Percentiles rank a stretch among this genome's conserved stretches.
Conservation (phyloP, 2,113 vertebrate genomes). For the Trogon surrucura region DNA sequence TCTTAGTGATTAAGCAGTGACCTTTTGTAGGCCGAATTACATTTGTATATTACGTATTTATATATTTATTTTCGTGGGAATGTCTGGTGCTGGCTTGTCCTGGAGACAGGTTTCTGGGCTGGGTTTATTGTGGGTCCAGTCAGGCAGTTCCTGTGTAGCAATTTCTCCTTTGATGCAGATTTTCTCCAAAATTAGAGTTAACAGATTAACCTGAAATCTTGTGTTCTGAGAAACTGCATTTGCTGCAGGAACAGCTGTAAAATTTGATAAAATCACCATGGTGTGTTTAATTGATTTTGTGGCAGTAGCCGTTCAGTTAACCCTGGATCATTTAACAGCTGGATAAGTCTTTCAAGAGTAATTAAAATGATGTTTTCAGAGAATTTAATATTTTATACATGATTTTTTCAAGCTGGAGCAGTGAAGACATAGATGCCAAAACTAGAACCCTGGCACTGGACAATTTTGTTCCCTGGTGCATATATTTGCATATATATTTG, state of each 20-base stretch:
- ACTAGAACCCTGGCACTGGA: constrained; percentile 33
- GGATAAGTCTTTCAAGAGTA: constrained; percentile 47
- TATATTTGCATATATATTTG: constrained; percentile 47
- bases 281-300: constrained; percentile 32
- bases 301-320: constrained; percentile 21
- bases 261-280: constrained; percentile 61
- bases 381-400: constrained; percentile 46
- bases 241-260: constrained; percentile 55
- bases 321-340: constrained; percentile 46
- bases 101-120: constrained; percentile 7
- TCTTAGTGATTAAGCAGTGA: constrained; percentile 16
- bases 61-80: constrained; percentile 1
- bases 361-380: constrained; percentile 40
- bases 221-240: constrained; percentile 40
- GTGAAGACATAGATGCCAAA: constrained; percentile 38
- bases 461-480: background rate
- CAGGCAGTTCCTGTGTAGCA: background rate
- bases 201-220: constrained; percentile 44
- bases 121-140: background rate
- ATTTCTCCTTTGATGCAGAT: constrained; percentile 30
- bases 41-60: background rate
- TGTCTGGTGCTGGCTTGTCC: constrained; percentile 45
- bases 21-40: background rate
- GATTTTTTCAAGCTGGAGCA: background rate
- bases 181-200: constrained; percentile 27